A percentile compares a stretch with the other conserved stretches of the same genome.
Conservation (phyloP, 2,888 invertebrate species). For the Amaurobius ferox region DNA sequence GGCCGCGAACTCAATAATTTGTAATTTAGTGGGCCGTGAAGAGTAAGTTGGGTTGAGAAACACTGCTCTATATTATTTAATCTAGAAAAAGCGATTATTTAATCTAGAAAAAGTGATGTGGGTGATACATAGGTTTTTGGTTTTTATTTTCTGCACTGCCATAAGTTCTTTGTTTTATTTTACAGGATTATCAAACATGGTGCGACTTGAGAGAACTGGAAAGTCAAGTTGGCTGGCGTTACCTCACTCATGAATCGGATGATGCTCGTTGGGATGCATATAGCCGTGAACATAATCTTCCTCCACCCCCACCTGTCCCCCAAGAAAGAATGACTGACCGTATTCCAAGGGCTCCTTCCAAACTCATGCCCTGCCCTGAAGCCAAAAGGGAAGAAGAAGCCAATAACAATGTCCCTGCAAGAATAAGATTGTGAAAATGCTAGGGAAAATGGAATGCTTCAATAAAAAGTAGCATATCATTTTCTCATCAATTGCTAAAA, state of each 20-base stretch:
- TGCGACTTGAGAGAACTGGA: constrained; percentile 93
- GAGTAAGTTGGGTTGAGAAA: too few species aligned
- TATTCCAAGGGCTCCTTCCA: constrained; percentile 51
- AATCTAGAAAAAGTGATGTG: too few species aligned
- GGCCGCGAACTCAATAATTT: too few species aligned
- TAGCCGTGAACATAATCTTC: constrained; percentile 79
- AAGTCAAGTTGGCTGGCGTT: constrained; percentile 85
- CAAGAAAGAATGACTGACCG: constrained; percentile 68
- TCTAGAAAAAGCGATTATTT: too few species aligned
- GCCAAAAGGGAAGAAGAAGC: constrained; percentile 63
- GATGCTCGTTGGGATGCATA: constrained; percentile 90
- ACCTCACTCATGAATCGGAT: constrained; percentile 94
- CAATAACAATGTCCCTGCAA: constrained; percentile 60
- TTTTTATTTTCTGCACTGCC: too few species aligned
- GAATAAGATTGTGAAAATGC: constrained; percentile 49
- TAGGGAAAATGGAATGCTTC: not conserved
- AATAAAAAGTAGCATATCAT: not conserved
- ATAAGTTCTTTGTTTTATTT: too few species aligned
- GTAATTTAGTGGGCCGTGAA: too few species aligned
- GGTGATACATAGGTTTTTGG: too few species aligned
- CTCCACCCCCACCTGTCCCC: constrained; percentile 71
- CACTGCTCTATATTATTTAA: too few species aligned
- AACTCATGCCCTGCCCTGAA: constrained; percentile 64
- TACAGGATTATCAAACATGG: constrained; percentile 93
- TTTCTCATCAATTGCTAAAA: constrained; percentile 8